Base-by-base conservation (phyloP, 2,888 invertebrate genomes). In the Amphipyra berbera region DNA sequence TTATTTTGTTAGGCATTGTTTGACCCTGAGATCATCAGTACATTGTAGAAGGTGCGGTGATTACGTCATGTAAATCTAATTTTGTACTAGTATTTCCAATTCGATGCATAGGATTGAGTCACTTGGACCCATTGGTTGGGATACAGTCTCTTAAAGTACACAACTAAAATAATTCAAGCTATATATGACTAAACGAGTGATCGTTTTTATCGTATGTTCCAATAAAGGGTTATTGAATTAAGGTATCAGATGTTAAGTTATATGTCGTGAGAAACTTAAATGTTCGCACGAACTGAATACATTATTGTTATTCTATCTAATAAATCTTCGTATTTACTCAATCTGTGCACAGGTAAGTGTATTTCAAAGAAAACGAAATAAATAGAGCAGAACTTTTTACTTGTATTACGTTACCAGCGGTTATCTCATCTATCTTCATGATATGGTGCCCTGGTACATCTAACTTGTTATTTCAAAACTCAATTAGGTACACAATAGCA, bases 401-500 rank as follows among this genome's bases (percentile, higher is more conserved):
- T 47, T 33, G 44, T 35, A n/a, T 74, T 45, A 67, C 44, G 13
- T 21, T 21, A 21, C 21, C 21, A 21, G 21, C 21, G 21, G 33
- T 56, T 44, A 58, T 58, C 59, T 61, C 37, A 47, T 52, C 10
- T 14, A 30, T 63, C 47, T 76, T 47, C 27, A 33, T 65, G 46
- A 61, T 48, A 61, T 61, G 49, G 44, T 58, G 38, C 44, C 40
- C 38, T 49, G 9, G 48, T 54, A 60, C 13, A 55, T 77, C 37
- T 61, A 74, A 61, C 27, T 63, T 64, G 41, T 66, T 69, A 78
- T 78, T 66, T 56, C 55, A 59, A 65, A 80, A 75, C 64, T 63
- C 60, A 62, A 75, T 68, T 68, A 76, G 57, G 61, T 66, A 67
- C 62, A 67, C 69, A 68, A 64, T 71, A 73, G 45, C 57, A 78